Base-by-base conservation (phyloP, 2,888 invertebrate species). In the Phalangium opilio region DNA sequence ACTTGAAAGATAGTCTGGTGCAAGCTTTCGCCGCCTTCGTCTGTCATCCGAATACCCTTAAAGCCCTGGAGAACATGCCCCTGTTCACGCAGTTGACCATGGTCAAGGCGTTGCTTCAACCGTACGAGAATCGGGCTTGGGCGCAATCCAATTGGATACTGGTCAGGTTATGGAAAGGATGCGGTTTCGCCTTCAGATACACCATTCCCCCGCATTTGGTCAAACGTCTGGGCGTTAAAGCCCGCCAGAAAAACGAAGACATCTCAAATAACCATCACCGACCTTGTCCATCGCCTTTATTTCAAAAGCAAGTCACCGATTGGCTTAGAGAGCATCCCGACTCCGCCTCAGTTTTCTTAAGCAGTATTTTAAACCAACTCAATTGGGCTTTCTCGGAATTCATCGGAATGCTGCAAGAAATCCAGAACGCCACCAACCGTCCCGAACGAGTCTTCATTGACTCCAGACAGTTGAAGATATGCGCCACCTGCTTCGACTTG, bases 311-410 rank as follows among this genome's bases (percentile, higher is more conserved):
- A 2, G 73, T 85, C 38, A 73, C 71, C 35, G 71, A 75, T 11
- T 74, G 77, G 44, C 62, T 86, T 32, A 54, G 68, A 0, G 66
- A 69, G 2, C 77, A 82, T 59, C 75, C 77, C 7, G 74, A 75
- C 32, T 69, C 75, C 17, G 76, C 83, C 0, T 77, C 78, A 0
- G 67, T 74, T 0, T 83, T 79, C 61, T 68, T 86, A 11, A 83
- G 84, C 64, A 83, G 82, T 0, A 68, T 86, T 19, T 69, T 86
- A 5, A 83, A 79, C 61, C 83, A 85, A 59, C 69, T 85, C 4
- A 85, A 86, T 67, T 85, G 85, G 85, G 81, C 83, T 0, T 85
- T 85, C 63, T 85, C 85, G 0, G 85, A 86, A 61, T 85, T 85
- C 61, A 81, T 85, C 54, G 77, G 82, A 19, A 77, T 84, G 72